These are phyloP conservation scores for Tokudaia muenninki DNA, from an alignment of 2,797 vertebrate genomes.

Conservation along the genomic window DNA sequence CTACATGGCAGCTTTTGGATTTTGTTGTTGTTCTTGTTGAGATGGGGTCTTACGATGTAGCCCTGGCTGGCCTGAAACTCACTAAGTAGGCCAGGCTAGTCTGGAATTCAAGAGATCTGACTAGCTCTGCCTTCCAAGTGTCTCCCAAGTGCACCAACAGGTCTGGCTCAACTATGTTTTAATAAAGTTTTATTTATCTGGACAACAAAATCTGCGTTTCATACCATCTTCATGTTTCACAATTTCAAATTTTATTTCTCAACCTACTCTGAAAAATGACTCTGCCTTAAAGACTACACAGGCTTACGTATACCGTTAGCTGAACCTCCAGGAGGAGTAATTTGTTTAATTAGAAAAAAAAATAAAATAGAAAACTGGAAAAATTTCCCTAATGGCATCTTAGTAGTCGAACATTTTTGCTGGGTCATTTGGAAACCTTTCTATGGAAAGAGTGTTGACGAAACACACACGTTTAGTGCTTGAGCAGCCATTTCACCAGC, in stretches of 20 bases:
- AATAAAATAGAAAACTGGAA: constrained; percentile 33
- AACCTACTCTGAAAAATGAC: constrained; percentile 29
- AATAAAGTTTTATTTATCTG: background rate
- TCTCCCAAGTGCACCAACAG: background rate
- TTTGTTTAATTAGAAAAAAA: background rate
- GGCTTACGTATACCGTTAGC: background rate
- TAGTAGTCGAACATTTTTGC: background rate
- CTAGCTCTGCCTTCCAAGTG: background rate
- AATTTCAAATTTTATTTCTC: constrained; percentile 4
- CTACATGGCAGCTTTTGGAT: background rate
- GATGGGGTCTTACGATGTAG: background rate
- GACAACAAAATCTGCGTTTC: background rate
- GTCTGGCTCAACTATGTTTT: background rate
- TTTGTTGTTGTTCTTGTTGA: background rate
- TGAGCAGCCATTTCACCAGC: background rate
- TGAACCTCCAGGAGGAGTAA: background rate
- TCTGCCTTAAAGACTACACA: background rate
- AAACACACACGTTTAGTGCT: background rate
- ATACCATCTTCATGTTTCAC: background rate
- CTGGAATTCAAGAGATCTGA: background rate
- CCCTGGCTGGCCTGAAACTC: background rate
- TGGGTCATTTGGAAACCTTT: background rate
- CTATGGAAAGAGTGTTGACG: rapidly evolving
- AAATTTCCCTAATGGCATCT: background rate
- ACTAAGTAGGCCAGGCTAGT: background rate